These are phyloP conservation scores for Prosopocoilus inquinatus DNA, from an alignment of 2,888 invertebrate genomes.

Conservation along the genomic window DNA sequence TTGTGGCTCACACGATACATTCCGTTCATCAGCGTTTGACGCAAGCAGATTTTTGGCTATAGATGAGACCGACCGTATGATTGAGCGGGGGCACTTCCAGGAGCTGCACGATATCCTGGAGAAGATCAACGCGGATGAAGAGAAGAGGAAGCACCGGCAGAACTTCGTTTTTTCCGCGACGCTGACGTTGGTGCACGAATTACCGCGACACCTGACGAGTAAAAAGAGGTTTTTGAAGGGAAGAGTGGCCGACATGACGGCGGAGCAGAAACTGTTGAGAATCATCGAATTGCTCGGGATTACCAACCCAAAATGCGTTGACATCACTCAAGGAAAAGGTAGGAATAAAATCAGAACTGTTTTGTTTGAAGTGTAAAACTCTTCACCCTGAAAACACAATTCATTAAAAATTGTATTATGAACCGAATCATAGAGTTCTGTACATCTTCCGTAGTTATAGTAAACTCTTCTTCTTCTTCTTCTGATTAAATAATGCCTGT, in stretches of 20 bases:
- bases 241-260: constrained; percentile 63
- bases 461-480: too few relatives aligned
- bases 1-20: too few relatives aligned
- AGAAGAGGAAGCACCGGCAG: constrained; percentile 65
- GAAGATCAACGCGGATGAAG: constrained; percentile 70
- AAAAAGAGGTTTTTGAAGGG: constrained; percentile 54
- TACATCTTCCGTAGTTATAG: too few relatives aligned
- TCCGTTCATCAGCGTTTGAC: background rate
- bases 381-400: too few relatives aligned
- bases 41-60: constrained; percentile 82
- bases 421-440: too few relatives aligned
- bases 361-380: too few relatives aligned
- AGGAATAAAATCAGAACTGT: constrained; percentile 24
- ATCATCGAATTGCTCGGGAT: constrained; percentile 81
- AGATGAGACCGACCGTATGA: constrained; percentile 98
- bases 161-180: constrained; percentile 98
- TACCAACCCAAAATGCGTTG: constrained; percentile 88
- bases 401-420: too few relatives aligned
- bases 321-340: constrained; percentile 81
- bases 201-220: constrained; percentile 70
- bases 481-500: too few relatives aligned
- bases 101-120: constrained; percentile 83
- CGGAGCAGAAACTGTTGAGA: constrained; percentile 72
- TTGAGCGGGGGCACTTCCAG: constrained; percentile 93
- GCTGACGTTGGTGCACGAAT: constrained; percentile 84